phyloP scores from a whole-genome alignment of 2,113 vertebrate genomes.

The Xiphorhynchus elegans region DNA sequence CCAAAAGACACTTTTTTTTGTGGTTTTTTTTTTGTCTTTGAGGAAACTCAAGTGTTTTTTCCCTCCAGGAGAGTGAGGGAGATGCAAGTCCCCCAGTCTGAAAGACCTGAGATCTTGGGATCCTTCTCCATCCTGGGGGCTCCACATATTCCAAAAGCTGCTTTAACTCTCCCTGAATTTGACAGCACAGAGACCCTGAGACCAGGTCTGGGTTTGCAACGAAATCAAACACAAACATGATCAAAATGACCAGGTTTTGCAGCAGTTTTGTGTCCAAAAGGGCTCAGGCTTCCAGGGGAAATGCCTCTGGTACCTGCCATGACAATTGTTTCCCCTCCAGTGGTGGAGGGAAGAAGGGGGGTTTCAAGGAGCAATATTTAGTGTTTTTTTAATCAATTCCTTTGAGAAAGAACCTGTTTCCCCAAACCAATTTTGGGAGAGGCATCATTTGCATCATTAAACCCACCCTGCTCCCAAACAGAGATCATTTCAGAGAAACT shows the following conservation, averaged over 20 bases:
- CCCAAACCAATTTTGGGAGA: not conserved
- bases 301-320: accelerated
- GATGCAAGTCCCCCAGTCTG: not conserved
- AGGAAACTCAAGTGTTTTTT: not conserved
- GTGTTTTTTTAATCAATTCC: not conserved
- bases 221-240: accelerated
- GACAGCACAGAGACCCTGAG: not conserved
- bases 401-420: not conserved
- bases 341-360: not conserved
- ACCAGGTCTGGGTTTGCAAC: not conserved
- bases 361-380: not conserved
- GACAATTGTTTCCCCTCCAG: not conserved
- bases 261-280: not conserved
- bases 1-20: not conserved
- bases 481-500: not conserved
- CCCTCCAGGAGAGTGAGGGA: not conserved
- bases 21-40: not conserved
- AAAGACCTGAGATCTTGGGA: not conserved
- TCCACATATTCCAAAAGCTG: not conserved
- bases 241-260: not conserved
- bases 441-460: not conserved
- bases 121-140: accelerated
- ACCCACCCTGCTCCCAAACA: not conserved
- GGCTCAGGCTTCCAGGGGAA: not conserved
- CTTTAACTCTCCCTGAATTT: not conserved